These are phyloP conservation scores for Crocallis elinguaria DNA, from an alignment of 2,888 invertebrate genomes.

Conservation along the genomic window DNA sequence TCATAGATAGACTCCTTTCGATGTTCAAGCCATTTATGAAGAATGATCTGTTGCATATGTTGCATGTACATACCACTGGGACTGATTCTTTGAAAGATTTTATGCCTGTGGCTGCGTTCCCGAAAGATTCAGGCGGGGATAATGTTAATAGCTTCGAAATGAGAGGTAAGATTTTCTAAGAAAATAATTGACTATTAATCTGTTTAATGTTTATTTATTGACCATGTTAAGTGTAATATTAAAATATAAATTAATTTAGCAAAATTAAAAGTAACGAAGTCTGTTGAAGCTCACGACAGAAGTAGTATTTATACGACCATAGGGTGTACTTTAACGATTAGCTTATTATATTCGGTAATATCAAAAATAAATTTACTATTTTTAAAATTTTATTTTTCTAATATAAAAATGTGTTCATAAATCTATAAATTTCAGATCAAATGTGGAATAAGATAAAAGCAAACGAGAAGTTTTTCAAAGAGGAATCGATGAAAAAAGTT, in stretches of 20 bases:
- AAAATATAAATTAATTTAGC: too few species aligned
- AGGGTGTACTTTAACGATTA: too few species aligned
- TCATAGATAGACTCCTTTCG: conserved; percentile 87
- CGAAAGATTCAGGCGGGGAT: conserved; percentile 85
- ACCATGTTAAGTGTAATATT: too few species aligned
- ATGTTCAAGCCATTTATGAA: conserved; percentile 90
- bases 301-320: too few species aligned
- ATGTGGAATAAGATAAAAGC: conserved; percentile 54
- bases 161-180: conserved; percentile 47
- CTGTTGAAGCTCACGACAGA: too few species aligned
- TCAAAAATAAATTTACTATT: too few species aligned
- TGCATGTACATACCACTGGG: conserved; percentile 79
- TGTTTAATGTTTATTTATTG: not conserved
- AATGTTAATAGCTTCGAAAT: conserved; percentile 49
- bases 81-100: conserved; percentile 76
- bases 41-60: conserved; percentile 82
- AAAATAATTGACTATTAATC: not conserved
- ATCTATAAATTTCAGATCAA: conserved; percentile 44
- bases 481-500: conserved; percentile 58
- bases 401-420: not conserved
- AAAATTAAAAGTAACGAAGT: too few species aligned
- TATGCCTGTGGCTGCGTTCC: conserved; percentile 82
- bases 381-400: too few species aligned
- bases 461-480: conserved; percentile 53
- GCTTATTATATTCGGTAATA: too few species aligned